Base-by-base conservation (phyloP, 1,140 invertebrate species). In the Drosophila athabasca region DNA sequence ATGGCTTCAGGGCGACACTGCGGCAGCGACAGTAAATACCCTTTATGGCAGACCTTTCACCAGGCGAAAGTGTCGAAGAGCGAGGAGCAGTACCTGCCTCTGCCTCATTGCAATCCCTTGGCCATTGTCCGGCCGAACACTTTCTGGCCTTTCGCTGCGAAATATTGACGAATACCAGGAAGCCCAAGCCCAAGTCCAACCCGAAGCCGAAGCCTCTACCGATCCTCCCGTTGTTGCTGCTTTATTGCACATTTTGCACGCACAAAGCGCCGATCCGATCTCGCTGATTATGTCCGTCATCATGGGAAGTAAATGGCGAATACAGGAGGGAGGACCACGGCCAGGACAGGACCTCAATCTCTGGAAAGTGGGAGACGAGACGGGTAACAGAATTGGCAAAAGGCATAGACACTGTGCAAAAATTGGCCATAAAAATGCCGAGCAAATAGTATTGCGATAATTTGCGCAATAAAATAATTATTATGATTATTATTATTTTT, bases 241-340 rank as follows among this genome's bases (percentile, higher is more conserved):
- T 64, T 85, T 68, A 82, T 82, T 75, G 83, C 74, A 62, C 83
- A 87, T 87, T 79, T 78, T 83, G 79, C 71, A 44, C 55, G 52
- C 44, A 85, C 83, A 87, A 85, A 85, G 82, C 83, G 82, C 84
- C 83, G 83, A 87, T 87, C 84, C 83, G 83, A 87, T 87, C 79
- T 83, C 79, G 76, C 83, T 87, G 82, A 87, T 87, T 87, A 87
- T 82, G 82, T 55, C 59, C 65, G 73, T 87, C 83, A 87, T 87
- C 84, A 87, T 88, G 79, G 83, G 75, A 88, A 72, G 64, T 77
- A 81, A 75, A 55, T 76, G 62, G 62, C 70, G 19, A 74, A 50
- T 26, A 57, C 64, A 58, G 31, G 31, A 31, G 8, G 31, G 31
- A 31, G 29, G 29, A 6, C 17, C 17, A 19, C 17, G 0, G 0